A percentile compares a stretch with the other conserved stretches of the same genome.
Evolutionary conservation across 2,113 vertebrate species (phyloP).

Genomic region (Otus sunia): DNA sequence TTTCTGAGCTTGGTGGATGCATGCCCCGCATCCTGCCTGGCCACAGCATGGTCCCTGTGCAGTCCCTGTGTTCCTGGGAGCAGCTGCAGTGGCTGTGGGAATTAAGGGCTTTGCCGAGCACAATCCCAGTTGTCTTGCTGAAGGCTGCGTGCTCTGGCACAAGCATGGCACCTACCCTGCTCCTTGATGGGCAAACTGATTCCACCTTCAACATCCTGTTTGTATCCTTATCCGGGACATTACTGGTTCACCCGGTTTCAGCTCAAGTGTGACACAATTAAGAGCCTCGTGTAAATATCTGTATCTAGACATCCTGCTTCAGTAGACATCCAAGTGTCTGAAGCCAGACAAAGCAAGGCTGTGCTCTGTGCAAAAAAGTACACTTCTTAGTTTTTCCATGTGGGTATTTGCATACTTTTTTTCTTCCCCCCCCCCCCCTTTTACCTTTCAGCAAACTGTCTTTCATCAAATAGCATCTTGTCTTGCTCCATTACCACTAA

Average conservation of each 20-base stretch:
- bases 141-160: not conserved
- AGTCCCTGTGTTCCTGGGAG: not conserved
- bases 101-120: fast-evolving
- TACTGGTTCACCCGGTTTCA: not conserved
- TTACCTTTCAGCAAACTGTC: not conserved
- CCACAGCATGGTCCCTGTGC: not conserved
- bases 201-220: not conserved
- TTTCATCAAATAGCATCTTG: not conserved
- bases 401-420: not conserved
- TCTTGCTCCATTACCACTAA: not conserved
- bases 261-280: not conserved
- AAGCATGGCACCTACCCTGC: not conserved
- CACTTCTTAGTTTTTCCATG: not conserved
- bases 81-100: not conserved
- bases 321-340: not conserved
- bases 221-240: not conserved
- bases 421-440: not conserved
- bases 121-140: not conserved
- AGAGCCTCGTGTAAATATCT: not conserved
- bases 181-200: not conserved
- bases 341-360: not conserved
- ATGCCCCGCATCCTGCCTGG: not conserved
- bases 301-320: not conserved
- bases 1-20: not conserved
- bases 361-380: not conserved